Conservation (phyloP, 2,113 vertebrate genomes). For the Albula goreensis region DNA sequence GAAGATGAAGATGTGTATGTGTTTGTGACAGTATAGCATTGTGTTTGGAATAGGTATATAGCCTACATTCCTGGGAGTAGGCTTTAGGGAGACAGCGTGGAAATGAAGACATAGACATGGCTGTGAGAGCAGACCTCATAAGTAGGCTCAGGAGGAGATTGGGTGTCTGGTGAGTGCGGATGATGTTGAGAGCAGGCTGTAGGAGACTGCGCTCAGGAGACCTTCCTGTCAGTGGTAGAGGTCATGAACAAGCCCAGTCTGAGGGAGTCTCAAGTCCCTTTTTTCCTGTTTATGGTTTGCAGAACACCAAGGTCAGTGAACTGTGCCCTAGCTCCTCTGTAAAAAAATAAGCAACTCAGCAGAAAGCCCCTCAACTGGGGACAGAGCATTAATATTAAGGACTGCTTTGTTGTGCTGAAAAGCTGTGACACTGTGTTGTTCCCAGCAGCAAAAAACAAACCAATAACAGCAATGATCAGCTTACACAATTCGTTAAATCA, state of each 20-base stretch:
- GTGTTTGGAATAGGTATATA: background rate
- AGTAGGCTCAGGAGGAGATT: background rate
- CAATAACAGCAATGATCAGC: background rate
- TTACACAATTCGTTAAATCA: background rate
- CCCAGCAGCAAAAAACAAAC: too few relatives aligned
- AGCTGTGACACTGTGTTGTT: background rate
- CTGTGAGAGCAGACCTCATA: background rate
- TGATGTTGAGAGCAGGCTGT: background rate
- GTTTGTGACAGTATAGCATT: background rate
- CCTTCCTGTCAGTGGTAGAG: conserved; percentile 2
- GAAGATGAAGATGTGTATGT: background rate
- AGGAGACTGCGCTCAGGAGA: background rate
- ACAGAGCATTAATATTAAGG: background rate
- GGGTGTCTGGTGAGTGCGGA: background rate
- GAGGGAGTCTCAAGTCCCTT: background rate
- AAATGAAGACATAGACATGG: background rate
- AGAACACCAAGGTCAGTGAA: background rate
- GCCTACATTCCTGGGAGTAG: background rate
- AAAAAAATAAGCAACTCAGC: background rate
- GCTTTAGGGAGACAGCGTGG: background rate
- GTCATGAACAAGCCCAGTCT: background rate
- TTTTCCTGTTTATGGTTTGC: background rate
- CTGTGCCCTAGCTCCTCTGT: background rate
- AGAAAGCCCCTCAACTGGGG: background rate
- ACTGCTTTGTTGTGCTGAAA: background rate